Percentiles rank a stretch among this genome's conserved stretches.
These are phyloP conservation scores for Aphodius granarius DNA, from an alignment of 2,888 invertebrate genomes.

Conservation along the genomic window DNA sequence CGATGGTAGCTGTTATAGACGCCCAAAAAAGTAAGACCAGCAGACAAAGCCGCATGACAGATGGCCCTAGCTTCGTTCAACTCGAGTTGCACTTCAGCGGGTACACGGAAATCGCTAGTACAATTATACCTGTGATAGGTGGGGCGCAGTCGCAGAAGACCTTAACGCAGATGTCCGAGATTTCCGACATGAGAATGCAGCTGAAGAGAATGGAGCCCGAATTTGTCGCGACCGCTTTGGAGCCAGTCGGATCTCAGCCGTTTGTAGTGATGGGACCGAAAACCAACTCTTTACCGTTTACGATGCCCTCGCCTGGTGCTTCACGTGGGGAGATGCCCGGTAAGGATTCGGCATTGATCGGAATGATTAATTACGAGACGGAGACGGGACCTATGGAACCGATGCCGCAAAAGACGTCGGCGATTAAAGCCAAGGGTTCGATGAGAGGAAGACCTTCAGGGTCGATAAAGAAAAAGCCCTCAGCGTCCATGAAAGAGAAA, in stretches of 20 bases:
- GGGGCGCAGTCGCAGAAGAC: constrained; percentile 18
- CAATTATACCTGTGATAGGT: constrained; percentile 18
- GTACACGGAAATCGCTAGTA: constrained; percentile 20
- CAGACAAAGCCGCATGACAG: background rate
- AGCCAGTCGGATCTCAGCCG: constrained; percentile 13
- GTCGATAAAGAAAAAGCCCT: no score
- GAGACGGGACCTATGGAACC: background rate
- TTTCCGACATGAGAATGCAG: constrained; percentile 19
- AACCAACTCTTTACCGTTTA: background rate
- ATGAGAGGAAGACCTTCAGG: background rate
- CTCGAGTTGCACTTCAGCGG: constrained; percentile 3
- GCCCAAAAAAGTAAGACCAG: background rate
- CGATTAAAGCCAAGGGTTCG: background rate
- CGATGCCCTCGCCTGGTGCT: background rate
- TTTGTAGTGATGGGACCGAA: background rate
- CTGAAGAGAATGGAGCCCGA: constrained; percentile 16
- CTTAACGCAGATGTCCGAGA: constrained; percentile 12
- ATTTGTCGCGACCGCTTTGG: constrained; percentile 10
- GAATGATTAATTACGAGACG: background rate
- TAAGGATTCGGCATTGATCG: background rate
- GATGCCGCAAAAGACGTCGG: background rate
- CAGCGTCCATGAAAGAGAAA: background rate
- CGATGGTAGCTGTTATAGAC: background rate
- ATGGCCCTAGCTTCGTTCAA: background rate
- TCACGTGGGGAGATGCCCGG: background rate